Conservation (phyloP, 2,113 vertebrate genomes). For the Rhinoptilus africanus region DNA sequence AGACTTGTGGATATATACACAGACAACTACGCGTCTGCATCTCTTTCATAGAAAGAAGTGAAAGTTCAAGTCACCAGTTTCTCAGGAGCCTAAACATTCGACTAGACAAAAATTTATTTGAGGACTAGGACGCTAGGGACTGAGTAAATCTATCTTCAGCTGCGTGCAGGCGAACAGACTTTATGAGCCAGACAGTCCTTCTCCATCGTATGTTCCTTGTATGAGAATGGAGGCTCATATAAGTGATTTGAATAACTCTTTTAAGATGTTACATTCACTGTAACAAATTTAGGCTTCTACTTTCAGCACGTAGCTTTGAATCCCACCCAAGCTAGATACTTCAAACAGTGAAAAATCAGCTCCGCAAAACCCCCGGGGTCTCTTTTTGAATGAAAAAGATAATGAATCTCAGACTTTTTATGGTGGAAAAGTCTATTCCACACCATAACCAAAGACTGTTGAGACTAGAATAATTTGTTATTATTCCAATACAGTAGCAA, state of each 20-base stretch:
- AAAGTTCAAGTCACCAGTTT: background rate
- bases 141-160: background rate
- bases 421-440: background rate
- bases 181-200: background rate
- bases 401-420: background rate
- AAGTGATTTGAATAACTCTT: background rate
- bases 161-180: background rate
- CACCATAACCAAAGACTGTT: background rate
- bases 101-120: background rate
- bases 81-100: background rate
- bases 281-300: background rate
- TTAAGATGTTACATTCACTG: background rate
- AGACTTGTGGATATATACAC: background rate
- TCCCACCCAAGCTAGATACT: background rate
- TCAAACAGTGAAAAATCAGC: background rate
- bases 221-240: background rate
- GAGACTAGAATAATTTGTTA: background rate
- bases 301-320: background rate
- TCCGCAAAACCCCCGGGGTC: accelerated
- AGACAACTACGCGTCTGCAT: background rate
- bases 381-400: background rate
- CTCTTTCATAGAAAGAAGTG: background rate
- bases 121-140: background rate
- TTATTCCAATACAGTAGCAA: background rate
- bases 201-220: background rate